These are phyloP conservation scores for Bibio marci DNA, from an alignment of 2,888 invertebrate species.

Conservation along the genomic window DNA sequence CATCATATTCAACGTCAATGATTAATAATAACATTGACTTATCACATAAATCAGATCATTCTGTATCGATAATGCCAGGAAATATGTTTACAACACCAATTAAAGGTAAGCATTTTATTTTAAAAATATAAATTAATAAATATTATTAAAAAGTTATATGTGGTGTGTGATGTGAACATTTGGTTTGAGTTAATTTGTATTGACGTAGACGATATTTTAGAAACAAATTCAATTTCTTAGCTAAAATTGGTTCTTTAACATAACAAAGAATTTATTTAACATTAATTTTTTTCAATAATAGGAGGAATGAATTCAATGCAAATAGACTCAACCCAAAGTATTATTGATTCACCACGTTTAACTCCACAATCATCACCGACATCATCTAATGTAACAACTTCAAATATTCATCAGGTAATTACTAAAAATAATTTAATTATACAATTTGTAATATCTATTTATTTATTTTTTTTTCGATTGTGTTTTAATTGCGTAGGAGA, in stretches of 20 bases:
- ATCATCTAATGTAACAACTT: slow-evolving; percentile 23
- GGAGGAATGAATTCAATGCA: slow-evolving; percentile 2
- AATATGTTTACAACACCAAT: not conserved
- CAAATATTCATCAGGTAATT: slow-evolving; percentile 27
- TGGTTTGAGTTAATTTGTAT: too few species aligned
- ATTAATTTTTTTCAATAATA: too few species aligned
- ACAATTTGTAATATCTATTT: not conserved
- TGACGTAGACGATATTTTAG: too few species aligned
- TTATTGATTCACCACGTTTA: slow-evolving; percentile 27
- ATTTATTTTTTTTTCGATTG: slow-evolving; percentile 2
- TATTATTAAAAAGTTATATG: too few species aligned
- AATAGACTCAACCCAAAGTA: slow-evolving; percentile 25
- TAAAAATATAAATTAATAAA: too few species aligned
- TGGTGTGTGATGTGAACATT: too few species aligned
- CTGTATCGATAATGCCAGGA: too few species aligned
- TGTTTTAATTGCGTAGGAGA: slow-evolving; percentile 61
- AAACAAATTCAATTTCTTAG: too few species aligned
- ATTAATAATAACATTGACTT: too few species aligned
- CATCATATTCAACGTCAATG: too few species aligned
- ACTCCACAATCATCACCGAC: slow-evolving; percentile 34
- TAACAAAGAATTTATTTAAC: not conserved
- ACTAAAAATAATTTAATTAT: slow-evolving; percentile 2
- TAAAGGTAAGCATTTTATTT: not conserved
- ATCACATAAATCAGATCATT: too few species aligned
- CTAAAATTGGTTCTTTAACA: too few species aligned